Evolutionary conservation across 1,140 invertebrate genomes (phyloP).

Genomic region (Drosophila ambigua): DNA sequence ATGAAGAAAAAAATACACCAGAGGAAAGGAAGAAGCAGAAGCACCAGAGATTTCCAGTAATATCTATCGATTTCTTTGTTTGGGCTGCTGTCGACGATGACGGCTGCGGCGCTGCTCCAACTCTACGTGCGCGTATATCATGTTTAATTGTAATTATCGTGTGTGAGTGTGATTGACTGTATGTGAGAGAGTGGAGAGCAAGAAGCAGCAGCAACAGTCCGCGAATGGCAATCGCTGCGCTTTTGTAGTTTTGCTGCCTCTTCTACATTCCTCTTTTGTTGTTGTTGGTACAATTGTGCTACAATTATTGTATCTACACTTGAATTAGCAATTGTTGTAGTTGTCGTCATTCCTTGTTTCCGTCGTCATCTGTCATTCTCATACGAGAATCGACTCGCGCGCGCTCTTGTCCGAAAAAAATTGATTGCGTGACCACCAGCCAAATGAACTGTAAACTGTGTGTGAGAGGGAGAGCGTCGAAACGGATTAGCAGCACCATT

Average conservation of each 20-base stretch:
- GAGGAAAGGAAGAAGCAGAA: slow-evolving; percentile 10
- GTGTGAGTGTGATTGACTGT: slow-evolving; percentile 16
- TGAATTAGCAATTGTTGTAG: slow-evolving; percentile 70
- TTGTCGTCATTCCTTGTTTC: slow-evolving; percentile 42
- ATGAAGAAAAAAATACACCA: slow-evolving; percentile 44
- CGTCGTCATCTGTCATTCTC: slow-evolving; percentile 57
- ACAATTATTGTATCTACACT: slow-evolving; percentile 82
- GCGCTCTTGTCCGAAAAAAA: slow-evolving; percentile 3
- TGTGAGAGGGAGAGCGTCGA: neutral
- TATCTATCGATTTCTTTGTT: slow-evolving; percentile 81
- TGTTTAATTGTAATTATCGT: slow-evolving; percentile 79
- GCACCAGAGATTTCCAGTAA: slow-evolving; percentile 56
- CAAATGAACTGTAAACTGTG: too few species aligned
- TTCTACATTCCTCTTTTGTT: slow-evolving; percentile 44
- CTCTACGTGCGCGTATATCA: slow-evolving; percentile 43
- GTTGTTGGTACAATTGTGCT: slow-evolving; percentile 63
- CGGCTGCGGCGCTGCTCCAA: slow-evolving; percentile 1
- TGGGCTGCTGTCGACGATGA: slow-evolving; percentile 28
- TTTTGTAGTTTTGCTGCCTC: slow-evolving; percentile 63
- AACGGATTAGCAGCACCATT: slow-evolving; percentile 16
- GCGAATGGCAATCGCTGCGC: slow-evolving; percentile 60
- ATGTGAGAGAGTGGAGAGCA: slow-evolving; percentile 17
- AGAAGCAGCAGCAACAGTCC: slow-evolving; percentile 61
- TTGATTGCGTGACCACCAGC: slow-evolving; percentile 50
- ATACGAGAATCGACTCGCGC: slow-evolving; percentile 9